Evolutionary conservation across 1,140 invertebrate genomes (phyloP).

Genomic region (Gerris buenoi): DNA sequence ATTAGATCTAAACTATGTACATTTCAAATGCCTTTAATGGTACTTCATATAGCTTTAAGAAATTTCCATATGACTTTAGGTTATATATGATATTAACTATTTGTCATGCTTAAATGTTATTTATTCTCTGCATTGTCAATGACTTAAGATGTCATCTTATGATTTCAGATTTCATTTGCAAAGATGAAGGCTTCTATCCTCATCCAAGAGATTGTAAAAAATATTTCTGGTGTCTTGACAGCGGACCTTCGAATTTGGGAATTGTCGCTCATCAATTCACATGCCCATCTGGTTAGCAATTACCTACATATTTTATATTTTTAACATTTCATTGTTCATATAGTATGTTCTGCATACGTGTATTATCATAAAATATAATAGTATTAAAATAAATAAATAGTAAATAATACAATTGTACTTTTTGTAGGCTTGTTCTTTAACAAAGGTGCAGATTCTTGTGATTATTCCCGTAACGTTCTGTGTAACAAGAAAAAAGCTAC

Average conservation of each 20-base stretch:
- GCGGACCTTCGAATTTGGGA: constrained; percentile 71
- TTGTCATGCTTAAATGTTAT: too few relatives aligned
- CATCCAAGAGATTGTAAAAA: constrained; percentile 86
- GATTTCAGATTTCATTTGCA: constrained; percentile 72
- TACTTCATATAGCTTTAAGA: too few relatives aligned
- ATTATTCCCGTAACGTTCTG: constrained; percentile 73
- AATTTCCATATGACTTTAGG: too few relatives aligned
- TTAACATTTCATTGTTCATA: background rate
- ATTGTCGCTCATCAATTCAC: constrained; percentile 86
- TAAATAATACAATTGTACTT: too few relatives aligned
- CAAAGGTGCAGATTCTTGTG: constrained; percentile 78
- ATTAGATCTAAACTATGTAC: too few relatives aligned
- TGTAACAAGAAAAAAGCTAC: constrained; percentile 43
- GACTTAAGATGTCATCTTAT: too few relatives aligned
- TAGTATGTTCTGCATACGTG: too few relatives aligned
- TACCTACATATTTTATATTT: background rate
- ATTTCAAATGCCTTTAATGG: too few relatives aligned
- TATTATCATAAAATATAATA: background rate
- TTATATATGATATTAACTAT: too few relatives aligned
- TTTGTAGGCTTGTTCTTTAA: constrained; percentile 79
- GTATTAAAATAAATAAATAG: too few relatives aligned
- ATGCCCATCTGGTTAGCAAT: constrained; percentile 58
- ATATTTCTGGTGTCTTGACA: constrained; percentile 87
- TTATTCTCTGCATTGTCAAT: too few relatives aligned
- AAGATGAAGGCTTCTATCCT: constrained; percentile 85